Base-by-base conservation (phyloP, 2,888 invertebrate genomes). In the Torymus auratus region DNA sequence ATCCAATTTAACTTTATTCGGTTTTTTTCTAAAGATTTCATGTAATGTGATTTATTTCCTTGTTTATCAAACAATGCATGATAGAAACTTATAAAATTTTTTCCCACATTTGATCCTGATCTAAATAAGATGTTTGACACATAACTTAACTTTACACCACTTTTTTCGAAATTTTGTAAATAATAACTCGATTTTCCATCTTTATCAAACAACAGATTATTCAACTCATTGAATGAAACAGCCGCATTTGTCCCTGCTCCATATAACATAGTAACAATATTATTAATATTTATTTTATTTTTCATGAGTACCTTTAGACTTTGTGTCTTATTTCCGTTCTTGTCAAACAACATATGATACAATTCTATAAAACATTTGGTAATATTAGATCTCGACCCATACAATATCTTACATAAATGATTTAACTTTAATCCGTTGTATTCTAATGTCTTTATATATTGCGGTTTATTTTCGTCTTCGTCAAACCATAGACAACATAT, bases 81-180 rank as follows among this genome's bases (percentile, higher is more conserved):
- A 41, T 41, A 41, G 5, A 41, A 41, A 41, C 7, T 41, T 1
- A 41, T 5, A 41, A 41, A 41, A 41, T 41, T 83, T 82, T 83
- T 82, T 67, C 85, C 65, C 81, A 85, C 85, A 73, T 85, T 85
- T 69, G 82, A 81, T 81, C 87, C 73, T n/a, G 73, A 11, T n/a
- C 28, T 23, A n/a, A 14, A 4, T 13, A 82, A 85, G 83, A 88
- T 86, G 83, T 85, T 84, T 55, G 86, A 87, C 55, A 86, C 81
- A 71, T 68, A 85, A 80, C 77, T 3, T 69, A 85, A 83, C 79
- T 83, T 85, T 80, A 83, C 85, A 81, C 61, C 83, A 82, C 83
- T 84, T 80, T 84, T 81, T 81, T 73, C 69, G 0, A 81, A 56
- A 4, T 55, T 70, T 50, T 69, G 69, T 55, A 84, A 81, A 75